Evolutionary conservation across 1,140 invertebrate genomes (phyloP).

Genomic region (Bombus confusus): DNA sequence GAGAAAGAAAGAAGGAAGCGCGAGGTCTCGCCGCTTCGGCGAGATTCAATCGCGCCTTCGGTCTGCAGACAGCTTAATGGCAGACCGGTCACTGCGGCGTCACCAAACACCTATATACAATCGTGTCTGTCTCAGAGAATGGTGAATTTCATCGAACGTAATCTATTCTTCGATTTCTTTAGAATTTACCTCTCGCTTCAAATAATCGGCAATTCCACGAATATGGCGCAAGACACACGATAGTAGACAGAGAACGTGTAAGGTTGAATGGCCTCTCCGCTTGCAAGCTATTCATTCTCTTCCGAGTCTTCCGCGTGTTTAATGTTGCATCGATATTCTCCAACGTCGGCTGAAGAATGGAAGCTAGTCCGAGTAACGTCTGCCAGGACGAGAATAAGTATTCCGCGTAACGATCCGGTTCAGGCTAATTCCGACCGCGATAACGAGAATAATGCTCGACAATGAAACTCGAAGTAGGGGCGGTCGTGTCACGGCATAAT

Average conservation of each 20-base stretch:
- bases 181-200: too few relatives aligned
- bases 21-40: background rate
- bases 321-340: conserved; percentile 14
- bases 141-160: background rate
- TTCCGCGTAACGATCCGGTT: conserved; percentile 19
- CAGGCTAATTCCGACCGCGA: conserved; percentile 19
- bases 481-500: conserved; percentile 16
- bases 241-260: background rate
- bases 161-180: background rate
- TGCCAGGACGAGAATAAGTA: background rate
- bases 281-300: background rate
- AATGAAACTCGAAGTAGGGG: conserved; percentile 1
- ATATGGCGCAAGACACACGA: background rate
- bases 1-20: conserved; percentile 14
- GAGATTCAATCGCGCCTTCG: conserved; percentile 24
- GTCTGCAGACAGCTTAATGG: background rate
- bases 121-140: conserved; percentile 1
- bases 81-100: conserved; percentile 27
- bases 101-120: background rate
- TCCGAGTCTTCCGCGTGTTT: background rate
- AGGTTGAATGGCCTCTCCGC: conserved; percentile 3
- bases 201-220: background rate
- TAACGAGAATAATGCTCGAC: conserved; percentile 30
- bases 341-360: background rate
- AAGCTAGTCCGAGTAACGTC: background rate